A percentile compares a stretch with the other conserved stretches of the same genome.
These are phyloP conservation scores for Lutraria rhynchaena DNA, from an alignment of 1,140 invertebrate species.

Conservation along the genomic window DNA sequence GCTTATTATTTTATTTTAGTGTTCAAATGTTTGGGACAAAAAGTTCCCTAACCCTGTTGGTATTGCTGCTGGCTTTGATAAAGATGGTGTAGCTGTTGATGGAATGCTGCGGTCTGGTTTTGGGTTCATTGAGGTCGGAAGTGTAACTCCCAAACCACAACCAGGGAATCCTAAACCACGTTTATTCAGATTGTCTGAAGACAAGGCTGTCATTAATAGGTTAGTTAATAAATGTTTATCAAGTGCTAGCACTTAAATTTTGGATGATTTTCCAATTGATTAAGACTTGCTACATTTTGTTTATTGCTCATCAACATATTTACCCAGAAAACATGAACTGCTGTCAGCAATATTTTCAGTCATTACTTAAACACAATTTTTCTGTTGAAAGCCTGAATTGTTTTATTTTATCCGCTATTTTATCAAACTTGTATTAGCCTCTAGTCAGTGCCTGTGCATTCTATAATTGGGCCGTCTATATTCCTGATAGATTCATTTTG, in stretches of 20 bases:
- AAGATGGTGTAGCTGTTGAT: conserved; percentile 94
- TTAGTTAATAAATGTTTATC: too few relatives aligned
- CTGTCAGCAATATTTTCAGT: too few relatives aligned
- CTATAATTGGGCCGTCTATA: neutral
- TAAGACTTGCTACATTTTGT: too few relatives aligned
- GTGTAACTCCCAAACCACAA: conserved; percentile 96
- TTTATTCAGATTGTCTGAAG: conserved; percentile 93
- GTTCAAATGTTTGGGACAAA: conserved; percentile 87
- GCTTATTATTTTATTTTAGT: conserved; percentile 82
- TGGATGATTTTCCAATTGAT: too few relatives aligned
- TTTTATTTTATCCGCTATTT: too few relatives aligned
- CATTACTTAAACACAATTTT: too few relatives aligned
- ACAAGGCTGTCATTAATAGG: conserved; percentile 96
- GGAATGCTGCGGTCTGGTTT: conserved; percentile 94
- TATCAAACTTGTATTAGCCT: too few relatives aligned
- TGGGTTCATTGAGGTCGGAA: conserved; percentile 98
- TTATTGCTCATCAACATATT: too few relatives aligned
- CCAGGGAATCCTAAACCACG: conserved; percentile 95
- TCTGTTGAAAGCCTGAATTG: too few relatives aligned
- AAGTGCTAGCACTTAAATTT: too few relatives aligned
- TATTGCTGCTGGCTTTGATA: conserved; percentile 99
- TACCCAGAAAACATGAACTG: too few relatives aligned
- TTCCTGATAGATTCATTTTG: too few relatives aligned
- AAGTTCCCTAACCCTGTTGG: conserved; percentile 95
- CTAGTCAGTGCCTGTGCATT: neutral